A percentile compares a stretch with the other conserved stretches of the same genome.
Conservation (phyloP, 2,888 invertebrate genomes). For the Acrobeloides nanus region DNA sequence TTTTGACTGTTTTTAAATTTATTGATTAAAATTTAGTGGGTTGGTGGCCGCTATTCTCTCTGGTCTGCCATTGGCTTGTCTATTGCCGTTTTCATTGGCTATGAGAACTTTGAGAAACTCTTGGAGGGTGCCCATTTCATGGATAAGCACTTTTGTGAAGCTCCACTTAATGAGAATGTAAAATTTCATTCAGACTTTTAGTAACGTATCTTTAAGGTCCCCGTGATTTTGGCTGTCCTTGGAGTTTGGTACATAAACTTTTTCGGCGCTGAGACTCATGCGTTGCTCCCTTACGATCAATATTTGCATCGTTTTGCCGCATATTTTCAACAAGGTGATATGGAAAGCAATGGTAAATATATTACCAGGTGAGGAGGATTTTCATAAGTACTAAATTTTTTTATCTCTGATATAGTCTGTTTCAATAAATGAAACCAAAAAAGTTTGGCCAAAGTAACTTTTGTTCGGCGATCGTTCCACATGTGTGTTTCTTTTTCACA, state of each 20-base stretch:
- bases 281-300: conserved; percentile 93
- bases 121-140: conserved; percentile 83
- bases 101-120: conserved; percentile 83
- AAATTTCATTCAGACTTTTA: conserved; percentile 51
- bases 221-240: conserved; percentile 81
- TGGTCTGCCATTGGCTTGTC: conserved; percentile 99
- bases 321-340: conserved; percentile 80
- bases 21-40: conserved; percentile 65
- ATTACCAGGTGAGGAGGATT: conserved; percentile 55
- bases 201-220: conserved; percentile 63
- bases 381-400: background rate
- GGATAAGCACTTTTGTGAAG: conserved; percentile 81
- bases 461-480: no score
- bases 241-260: conserved; percentile 87
- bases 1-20: conserved; percentile 13
- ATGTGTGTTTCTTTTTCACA: no score
- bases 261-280: conserved; percentile 87
- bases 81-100: conserved; percentile 81
- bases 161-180: conserved; percentile 85
- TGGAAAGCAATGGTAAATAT: conserved; percentile 97
- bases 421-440: background rate
- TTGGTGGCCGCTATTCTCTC: conserved; percentile 89
- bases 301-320: conserved; percentile 94
- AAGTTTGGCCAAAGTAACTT: background rate
- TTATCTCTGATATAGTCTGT: conserved; percentile 1